Percentiles rank a stretch among this genome's conserved stretches.
Evolutionary conservation across 2,113 vertebrate genomes (phyloP).

Genomic region (Lipophrys pholis): DNA sequence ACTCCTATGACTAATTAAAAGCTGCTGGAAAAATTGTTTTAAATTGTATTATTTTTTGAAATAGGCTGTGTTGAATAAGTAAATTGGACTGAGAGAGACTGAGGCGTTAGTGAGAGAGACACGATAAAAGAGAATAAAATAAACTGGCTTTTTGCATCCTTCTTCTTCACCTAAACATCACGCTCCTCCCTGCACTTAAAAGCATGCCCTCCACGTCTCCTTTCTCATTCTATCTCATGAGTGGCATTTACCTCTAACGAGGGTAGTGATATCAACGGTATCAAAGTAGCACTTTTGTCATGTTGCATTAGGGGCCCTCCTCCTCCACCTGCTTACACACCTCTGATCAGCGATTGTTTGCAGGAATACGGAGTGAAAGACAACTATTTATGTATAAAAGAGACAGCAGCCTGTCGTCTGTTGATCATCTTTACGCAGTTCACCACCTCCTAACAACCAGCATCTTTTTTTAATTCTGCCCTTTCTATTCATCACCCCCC

Average conservation of each 20-base stretch:
- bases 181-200: conserved; percentile 75
- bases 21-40: conserved; percentile 15
- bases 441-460: conserved; percentile 50
- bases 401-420: conserved; percentile 57
- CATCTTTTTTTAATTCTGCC: conserved; percentile 41
- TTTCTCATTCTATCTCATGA: conserved; percentile 82
- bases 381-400: conserved; percentile 79
- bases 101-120: conserved; percentile 31
- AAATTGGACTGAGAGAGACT: conserved; percentile 43
- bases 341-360: conserved; percentile 82
- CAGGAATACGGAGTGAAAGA: conserved; percentile 74
- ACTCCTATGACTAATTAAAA: conserved; percentile 22
- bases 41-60: background rate
- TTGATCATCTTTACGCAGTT: conserved; percentile 71
- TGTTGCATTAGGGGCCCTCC: conserved; percentile 76
- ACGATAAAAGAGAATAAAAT: conserved; percentile 62
- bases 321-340: conserved; percentile 71
- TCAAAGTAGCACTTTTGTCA: conserved; percentile 85
- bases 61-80: conserved; percentile 30
- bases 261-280: conserved; percentile 70
- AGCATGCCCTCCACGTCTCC: conserved; percentile 72
- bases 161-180: conserved; percentile 65
- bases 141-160: conserved; percentile 40
- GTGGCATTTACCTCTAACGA: conserved; percentile 79
- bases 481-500: conserved; percentile 1